Base-by-base conservation (phyloP, 2,113 vertebrate species). In the Bagarius yarrelli region DNA sequence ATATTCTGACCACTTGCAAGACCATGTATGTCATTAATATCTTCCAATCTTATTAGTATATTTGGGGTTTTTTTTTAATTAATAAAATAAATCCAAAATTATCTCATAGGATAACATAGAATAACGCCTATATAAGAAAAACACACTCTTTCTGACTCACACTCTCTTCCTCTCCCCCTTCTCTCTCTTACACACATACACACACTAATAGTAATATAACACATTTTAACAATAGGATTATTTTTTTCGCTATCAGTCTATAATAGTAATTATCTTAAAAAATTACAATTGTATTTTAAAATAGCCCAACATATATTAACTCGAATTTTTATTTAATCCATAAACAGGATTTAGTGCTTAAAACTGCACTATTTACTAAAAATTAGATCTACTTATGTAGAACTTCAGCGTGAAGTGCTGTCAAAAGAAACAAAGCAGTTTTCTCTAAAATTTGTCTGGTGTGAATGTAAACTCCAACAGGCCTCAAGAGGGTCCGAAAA, bases 1-100 rank as follows among this genome's bases (percentile, higher is more conserved):
- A 85, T 81, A 85, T 88, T 87, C 83, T 73, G 82, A 81, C 85
- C 79, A 89, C 69, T 74, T 81, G 87, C 66, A 56, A 78, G 77
- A 23, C 56, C 66, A 80, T 30, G 66, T 19, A 76, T 36, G 32
- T 27, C 50, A 52, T 67, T 25, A 70, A 69, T 81, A 56, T 78
- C 23, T 53, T 53, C 30, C 18, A 79, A 44, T 16, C 36, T 60
- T 50, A 55, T 57, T 59, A 50, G 25, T 30, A 12, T 70, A 21
- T 14, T 27, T 25, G 50, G 9, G 36, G 3, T 8, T 12, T 30
- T 60, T 72, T 57, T 55, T 55, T 53, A 57, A 60, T 80, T 32
- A 69, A 59, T 60, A 6, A n/a, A 57, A 60, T 50, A 50, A 71
- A 72, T 59, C 47, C 44, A 18, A 3, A n/a, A 60, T 72, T 72